Conservation (phyloP, 2,888 invertebrate genomes). For the Sialis fuliginosa region DNA sequence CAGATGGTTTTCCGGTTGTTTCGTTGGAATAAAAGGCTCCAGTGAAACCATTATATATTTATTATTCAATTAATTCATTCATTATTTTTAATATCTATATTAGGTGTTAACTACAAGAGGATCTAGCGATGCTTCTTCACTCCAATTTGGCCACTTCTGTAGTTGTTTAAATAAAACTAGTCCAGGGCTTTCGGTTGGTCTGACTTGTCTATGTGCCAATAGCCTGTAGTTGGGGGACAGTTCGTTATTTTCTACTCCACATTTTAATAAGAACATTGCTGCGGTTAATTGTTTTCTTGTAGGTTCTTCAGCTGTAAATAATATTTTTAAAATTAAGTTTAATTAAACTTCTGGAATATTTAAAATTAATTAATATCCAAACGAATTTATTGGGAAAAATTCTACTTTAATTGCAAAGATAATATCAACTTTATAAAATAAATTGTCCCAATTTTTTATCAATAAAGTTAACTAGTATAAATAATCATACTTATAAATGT, state of each 20-base stretch:
- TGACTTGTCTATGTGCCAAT: conserved; percentile 36
- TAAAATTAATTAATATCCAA: background rate
- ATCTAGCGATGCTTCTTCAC: background rate
- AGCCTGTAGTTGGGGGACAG: conserved; percentile 28
- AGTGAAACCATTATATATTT: background rate
- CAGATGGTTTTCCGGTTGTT: too few species aligned
- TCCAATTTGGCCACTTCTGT: conserved; percentile 26
- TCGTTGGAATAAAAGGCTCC: too few species aligned
- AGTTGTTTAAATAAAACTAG: conserved; percentile 29
- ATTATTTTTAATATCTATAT: too few species aligned
- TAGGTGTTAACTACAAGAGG: too few species aligned
- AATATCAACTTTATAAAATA: too few species aligned
- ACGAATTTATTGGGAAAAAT: too few species aligned
- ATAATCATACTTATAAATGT: conserved; percentile 27
- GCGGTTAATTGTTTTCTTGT: conserved; percentile 15
- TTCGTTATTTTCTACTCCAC: conserved; percentile 27
- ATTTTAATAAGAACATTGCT: conserved; percentile 28
- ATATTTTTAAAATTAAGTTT: too few species aligned
- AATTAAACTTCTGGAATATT: background rate
- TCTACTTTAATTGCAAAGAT: too few species aligned
- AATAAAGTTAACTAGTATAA: background rate
- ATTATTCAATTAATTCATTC: too few species aligned
- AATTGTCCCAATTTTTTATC: background rate
- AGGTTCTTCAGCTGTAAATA: conserved; percentile 18
- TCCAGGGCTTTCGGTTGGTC: conserved; percentile 34